A percentile compares a stretch with the other conserved stretches of the same genome.
These are phyloP conservation scores for Pemphigus obesinymphae DNA, from an alignment of 1,140 invertebrate genomes.

Conservation along the genomic window DNA sequence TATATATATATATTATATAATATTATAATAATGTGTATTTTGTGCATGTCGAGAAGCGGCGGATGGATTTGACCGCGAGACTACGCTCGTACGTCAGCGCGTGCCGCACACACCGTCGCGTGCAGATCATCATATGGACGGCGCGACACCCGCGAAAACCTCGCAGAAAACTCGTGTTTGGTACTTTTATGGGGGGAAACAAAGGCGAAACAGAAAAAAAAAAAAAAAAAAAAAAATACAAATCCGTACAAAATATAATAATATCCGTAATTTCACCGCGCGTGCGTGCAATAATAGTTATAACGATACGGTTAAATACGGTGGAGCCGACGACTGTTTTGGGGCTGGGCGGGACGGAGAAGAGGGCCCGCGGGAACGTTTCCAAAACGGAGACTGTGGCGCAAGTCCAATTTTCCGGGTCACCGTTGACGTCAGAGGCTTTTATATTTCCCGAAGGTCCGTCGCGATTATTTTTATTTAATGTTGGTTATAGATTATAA, in stretches of 20 bases:
- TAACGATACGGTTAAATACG: too few species aligned
- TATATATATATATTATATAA: too few species aligned
- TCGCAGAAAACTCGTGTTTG: neutral
- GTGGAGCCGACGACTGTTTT: neutral
- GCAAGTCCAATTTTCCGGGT: slow-evolving; percentile 29
- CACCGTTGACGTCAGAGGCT: slow-evolving; percentile 38
- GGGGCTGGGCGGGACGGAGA: too few species aligned
- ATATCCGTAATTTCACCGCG: neutral
- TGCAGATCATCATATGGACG: too few species aligned
- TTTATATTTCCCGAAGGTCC: slow-evolving; percentile 41
- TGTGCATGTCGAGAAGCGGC: too few species aligned
- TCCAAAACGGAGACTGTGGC: slow-evolving; percentile 39
- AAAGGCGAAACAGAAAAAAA: too few species aligned
- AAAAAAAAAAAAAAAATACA: too few species aligned
- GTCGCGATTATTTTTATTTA: slow-evolving; percentile 28
- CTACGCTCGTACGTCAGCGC: neutral
- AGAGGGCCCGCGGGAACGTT: neutral
- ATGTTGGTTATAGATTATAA: neutral
- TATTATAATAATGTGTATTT: too few species aligned
- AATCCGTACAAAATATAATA: too few species aligned
- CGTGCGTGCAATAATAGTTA: too few species aligned
- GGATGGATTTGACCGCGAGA: too few species aligned
- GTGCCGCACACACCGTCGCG: too few species aligned
- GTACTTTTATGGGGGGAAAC: neutral
- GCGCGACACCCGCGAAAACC: neutral